These are phyloP conservation scores for Drosophila yakuba DNA, from an alignment of 1,140 invertebrate genomes.

Conservation along the genomic window DNA sequence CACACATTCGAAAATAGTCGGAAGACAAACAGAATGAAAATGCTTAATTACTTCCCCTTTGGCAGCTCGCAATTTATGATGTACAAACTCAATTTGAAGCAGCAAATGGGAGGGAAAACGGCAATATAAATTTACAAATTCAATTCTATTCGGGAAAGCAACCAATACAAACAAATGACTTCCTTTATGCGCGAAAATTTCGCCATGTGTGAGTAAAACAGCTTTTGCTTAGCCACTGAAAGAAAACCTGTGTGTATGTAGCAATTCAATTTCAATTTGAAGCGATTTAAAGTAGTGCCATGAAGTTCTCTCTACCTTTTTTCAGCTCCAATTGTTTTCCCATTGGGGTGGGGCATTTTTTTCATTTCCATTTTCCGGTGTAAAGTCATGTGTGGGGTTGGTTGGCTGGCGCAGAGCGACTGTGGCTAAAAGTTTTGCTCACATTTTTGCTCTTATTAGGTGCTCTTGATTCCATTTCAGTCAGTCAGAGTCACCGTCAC, in stretches of 20 bases:
- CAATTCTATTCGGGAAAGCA: slow-evolving; percentile 52
- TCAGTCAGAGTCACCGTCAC: background rate
- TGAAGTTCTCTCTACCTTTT: too few relatives aligned
- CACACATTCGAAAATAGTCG: slow-evolving; percentile 6
- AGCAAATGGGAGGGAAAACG: slow-evolving; percentile 37
- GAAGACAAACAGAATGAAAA: slow-evolving; percentile 54
- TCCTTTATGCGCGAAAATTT: slow-evolving; percentile 54
- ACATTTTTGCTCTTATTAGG: slow-evolving; percentile 39
- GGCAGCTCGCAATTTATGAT: slow-evolving; percentile 47
- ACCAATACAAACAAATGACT: slow-evolving; percentile 72
- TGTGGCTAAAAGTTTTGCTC: slow-evolving; percentile 61
- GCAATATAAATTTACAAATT: slow-evolving; percentile 55
- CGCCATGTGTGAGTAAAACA: background rate
- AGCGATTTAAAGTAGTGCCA: too few relatives aligned
- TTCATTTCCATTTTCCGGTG: slow-evolving; percentile 5
- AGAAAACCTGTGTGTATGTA: background rate
- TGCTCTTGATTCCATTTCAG: slow-evolving; percentile 14
- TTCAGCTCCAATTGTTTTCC: background rate
- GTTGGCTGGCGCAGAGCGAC: slow-evolving; percentile 2
- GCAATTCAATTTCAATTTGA: too few relatives aligned
- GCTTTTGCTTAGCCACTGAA: background rate
- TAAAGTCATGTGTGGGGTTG: slow-evolving; percentile 3
- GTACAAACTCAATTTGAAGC: slow-evolving; percentile 55
- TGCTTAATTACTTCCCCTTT: slow-evolving; percentile 75
- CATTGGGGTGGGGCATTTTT: background rate